These are phyloP conservation scores for Chironomus tepperi DNA, from an alignment of 1,140 invertebrate genomes.

Conservation along the genomic window DNA sequence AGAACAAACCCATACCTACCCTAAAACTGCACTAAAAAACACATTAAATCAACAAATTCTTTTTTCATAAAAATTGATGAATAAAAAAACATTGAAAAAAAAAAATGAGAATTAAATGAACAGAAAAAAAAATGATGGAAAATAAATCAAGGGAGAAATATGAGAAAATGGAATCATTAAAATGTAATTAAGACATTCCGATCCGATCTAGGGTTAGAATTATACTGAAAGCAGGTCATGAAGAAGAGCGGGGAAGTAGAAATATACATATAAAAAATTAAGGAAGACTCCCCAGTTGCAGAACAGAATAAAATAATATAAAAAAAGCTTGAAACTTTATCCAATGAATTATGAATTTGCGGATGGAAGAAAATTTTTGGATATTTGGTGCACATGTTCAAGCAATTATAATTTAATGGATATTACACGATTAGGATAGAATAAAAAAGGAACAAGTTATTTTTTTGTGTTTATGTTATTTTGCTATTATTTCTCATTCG, in stretches of 20 bases:
- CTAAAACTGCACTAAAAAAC: no score
- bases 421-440: neutral
- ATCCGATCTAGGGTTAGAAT: slow-evolving; percentile 1
- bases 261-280: no score
- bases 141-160: slow-evolving; percentile 14
- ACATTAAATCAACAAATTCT: no score
- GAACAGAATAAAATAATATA: no score
- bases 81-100: no score
- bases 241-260: neutral
- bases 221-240: neutral
- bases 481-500: neutral
- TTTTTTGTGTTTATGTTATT: no score
- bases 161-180: slow-evolving; percentile 14
- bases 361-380: neutral
- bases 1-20: no score
- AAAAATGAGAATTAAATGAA: no score
- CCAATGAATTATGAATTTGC: neutral
- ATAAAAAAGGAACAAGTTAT: neutral
- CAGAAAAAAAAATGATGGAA: neutral
- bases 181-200: slow-evolving; percentile 8
- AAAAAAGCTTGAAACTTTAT: neutral
- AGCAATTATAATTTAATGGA: slow-evolving; percentile 9
- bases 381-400: slow-evolving; percentile 1
- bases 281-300: neutral
- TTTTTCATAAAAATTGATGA: no score